Evolutionary conservation across 1,140 invertebrate species (phyloP).

Genomic region (Drosophila obscura): DNA sequence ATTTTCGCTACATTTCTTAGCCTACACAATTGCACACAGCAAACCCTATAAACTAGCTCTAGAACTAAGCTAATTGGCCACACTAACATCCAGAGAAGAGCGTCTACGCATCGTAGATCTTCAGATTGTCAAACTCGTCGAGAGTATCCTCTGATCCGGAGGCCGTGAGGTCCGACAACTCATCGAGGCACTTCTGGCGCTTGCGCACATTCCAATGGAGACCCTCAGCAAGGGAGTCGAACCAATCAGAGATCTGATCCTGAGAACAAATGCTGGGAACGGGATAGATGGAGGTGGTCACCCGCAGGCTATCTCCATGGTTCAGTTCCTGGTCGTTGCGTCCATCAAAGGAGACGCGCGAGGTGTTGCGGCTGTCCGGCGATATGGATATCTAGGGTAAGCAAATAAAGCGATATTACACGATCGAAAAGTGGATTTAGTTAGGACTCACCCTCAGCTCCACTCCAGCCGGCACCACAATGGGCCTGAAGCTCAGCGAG

Average conservation of each 20-base stretch:
- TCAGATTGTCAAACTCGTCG: slow-evolving; percentile 88
- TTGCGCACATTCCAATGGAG: slow-evolving; percentile 98
- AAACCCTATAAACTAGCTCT: slow-evolving; percentile 49
- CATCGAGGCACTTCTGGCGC: slow-evolving; percentile 94
- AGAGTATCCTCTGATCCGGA: slow-evolving; percentile 92
- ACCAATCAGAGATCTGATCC: slow-evolving; percentile 98
- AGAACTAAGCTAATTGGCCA: slow-evolving; percentile 57
- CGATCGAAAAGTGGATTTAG: neutral
- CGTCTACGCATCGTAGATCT: slow-evolving; percentile 62
- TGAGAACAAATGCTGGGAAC: slow-evolving; percentile 97
- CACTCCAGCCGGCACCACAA: slow-evolving; percentile 97
- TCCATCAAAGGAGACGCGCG: slow-evolving; percentile 98
- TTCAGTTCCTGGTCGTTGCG: slow-evolving; percentile 95
- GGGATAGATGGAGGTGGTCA: slow-evolving; percentile 97
- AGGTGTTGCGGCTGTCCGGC: slow-evolving; percentile 95
- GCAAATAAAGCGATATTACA: slow-evolving; percentile 4
- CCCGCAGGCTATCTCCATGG: slow-evolving; percentile 96
- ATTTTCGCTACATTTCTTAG: slow-evolving; percentile 50
- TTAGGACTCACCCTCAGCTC: slow-evolving; percentile 92
- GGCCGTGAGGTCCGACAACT: slow-evolving; percentile 92
- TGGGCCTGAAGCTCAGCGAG: slow-evolving; percentile 96
- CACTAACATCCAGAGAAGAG: slow-evolving; percentile 22
- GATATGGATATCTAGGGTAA: slow-evolving; percentile 93
- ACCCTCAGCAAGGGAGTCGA: slow-evolving; percentile 96
- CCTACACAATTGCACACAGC: slow-evolving; percentile 60